Evolutionary conservation across 2,797 vertebrate genomes (phyloP).

Genomic region (Novumbra hubbsi): DNA sequence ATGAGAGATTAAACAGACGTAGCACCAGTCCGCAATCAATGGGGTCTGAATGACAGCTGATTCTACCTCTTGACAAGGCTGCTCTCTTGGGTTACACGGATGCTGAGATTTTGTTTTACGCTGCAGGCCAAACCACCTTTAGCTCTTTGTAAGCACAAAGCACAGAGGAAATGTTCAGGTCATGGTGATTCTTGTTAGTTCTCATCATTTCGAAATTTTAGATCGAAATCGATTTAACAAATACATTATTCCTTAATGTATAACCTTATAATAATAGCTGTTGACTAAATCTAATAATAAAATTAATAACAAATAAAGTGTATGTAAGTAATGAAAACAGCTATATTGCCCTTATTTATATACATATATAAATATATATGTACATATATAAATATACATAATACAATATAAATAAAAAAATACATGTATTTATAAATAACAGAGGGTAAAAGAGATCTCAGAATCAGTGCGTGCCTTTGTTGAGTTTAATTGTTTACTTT

Average conservation of each 20-base stretch:
- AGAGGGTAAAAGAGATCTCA: conserved; percentile 16
- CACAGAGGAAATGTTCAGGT: not conserved
- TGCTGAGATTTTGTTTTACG: conserved; percentile 1
- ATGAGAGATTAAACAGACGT: conserved; percentile 91
- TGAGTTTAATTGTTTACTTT: conserved; percentile 46
- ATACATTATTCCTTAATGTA: not conserved
- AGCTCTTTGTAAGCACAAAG: not conserved
- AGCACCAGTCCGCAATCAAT: conserved; percentile 82
- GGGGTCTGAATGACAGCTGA: conserved; percentile 80
- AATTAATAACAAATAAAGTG: too few relatives aligned
- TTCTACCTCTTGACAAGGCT: conserved; percentile 83
- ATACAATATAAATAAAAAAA: not conserved
- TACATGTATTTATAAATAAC: too few relatives aligned
- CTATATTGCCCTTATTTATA: too few relatives aligned
- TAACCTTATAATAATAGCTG: not conserved
- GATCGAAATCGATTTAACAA: conserved; percentile 1
- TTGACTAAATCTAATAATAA: not conserved
- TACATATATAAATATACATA: not conserved
- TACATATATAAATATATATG: too few relatives aligned
- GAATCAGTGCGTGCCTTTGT: conserved; percentile 25
- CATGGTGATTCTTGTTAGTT: conserved; percentile 14
- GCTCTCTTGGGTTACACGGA: conserved; percentile 12
- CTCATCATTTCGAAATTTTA: conserved; percentile 2
- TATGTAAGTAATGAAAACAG: too few relatives aligned
- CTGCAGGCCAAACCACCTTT: not conserved